phyloP scores from a whole-genome alignment of 2,888 invertebrate species.

The Lithophane ornitopus region DNA sequence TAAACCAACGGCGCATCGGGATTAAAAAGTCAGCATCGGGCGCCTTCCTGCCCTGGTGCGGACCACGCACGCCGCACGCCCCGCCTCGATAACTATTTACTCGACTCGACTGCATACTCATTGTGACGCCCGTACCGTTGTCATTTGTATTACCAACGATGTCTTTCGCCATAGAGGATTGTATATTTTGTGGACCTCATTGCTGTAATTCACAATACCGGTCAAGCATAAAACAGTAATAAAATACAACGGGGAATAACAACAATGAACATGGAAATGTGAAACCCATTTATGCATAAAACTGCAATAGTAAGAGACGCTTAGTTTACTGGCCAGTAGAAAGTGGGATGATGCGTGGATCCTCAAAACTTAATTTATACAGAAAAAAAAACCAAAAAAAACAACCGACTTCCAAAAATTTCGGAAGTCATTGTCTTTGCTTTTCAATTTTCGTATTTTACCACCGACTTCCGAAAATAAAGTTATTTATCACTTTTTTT shows the following conservation, averaged over 20 bases:
- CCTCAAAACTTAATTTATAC: too few species aligned
- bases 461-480: too few species aligned
- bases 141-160: constrained; percentile 42
- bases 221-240: constrained; percentile 47
- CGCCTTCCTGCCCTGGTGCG: constrained; percentile 67
- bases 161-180: constrained; percentile 25
- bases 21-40: constrained; percentile 70
- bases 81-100: constrained; percentile 42
- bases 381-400: too few species aligned
- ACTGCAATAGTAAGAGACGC: constrained; percentile 34
- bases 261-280: constrained; percentile 47
- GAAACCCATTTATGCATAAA: constrained; percentile 39
- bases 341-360: constrained; percentile 8
- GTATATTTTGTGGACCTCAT: constrained; percentile 36
- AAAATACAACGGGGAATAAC: constrained; percentile 42
- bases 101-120: constrained; percentile 48
- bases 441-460: too few species aligned
- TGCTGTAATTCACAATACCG: constrained; percentile 40
- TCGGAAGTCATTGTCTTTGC: too few species aligned
- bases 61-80: constrained; percentile 30
- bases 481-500: too few species aligned
- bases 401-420: too few species aligned
- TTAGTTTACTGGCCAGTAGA: constrained; percentile 11
- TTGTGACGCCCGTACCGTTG: constrained; percentile 41
- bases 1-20: constrained; percentile 58